A percentile compares a stretch with the other conserved stretches of the same genome.
Evolutionary conservation across 1,140 invertebrate species (phyloP).

Genomic region (Pemphigus obesinymphae): DNA sequence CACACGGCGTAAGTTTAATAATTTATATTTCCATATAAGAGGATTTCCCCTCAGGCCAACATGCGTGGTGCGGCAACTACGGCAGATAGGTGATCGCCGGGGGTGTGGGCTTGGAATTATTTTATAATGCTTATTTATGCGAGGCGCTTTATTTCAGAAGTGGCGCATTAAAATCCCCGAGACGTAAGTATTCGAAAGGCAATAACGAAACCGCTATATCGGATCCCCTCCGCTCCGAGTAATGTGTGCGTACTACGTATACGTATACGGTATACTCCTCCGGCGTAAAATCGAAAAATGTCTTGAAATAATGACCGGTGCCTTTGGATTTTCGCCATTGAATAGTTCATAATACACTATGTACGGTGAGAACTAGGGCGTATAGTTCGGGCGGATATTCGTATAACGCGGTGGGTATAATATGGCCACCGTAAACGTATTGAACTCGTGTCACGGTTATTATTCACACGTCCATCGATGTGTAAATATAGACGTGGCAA

Average conservation of each 20-base stretch:
- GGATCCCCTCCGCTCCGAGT: not conserved
- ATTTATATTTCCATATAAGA: slow-evolving; percentile 41
- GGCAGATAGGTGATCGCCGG: not conserved
- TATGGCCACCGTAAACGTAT: not conserved
- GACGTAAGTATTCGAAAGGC: slow-evolving; percentile 30
- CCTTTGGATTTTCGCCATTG: too few species aligned
- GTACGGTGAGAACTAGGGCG: too few species aligned
- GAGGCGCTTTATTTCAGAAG: slow-evolving; percentile 24
- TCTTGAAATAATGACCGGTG: not conserved
- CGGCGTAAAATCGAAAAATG: not conserved
- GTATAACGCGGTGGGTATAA: too few species aligned
- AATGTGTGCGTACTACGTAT: not conserved
- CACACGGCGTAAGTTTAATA: slow-evolving; percentile 36
- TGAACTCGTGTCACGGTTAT: not conserved
- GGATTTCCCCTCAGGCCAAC: not conserved
- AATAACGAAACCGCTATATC: slow-evolving; percentile 19
- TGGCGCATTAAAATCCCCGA: slow-evolving; percentile 30
- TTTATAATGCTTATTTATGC: slow-evolving; percentile 42
- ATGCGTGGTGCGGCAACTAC: not conserved
- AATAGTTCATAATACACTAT: not conserved
- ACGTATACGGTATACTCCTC: not conserved
- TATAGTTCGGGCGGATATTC: too few species aligned
- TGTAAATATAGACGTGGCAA: not conserved
- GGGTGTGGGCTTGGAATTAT: slow-evolving; percentile 10
- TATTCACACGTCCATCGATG: not conserved